Evolutionary conservation across 2,888 invertebrate genomes (phyloP).

Genomic region (Acleris emargana): DNA sequence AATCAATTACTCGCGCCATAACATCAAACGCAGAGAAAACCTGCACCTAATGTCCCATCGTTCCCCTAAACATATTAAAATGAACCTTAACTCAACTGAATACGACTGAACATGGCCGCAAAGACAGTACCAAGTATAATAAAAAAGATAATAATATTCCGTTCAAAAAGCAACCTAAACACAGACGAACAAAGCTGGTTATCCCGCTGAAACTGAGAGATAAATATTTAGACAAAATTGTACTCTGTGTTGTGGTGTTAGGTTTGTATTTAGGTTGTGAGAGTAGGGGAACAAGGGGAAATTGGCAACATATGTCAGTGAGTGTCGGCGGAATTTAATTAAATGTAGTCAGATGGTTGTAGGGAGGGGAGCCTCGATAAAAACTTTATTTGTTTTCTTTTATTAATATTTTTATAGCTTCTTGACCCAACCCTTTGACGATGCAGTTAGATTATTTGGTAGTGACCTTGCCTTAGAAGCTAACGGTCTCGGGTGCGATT

Average conservation of each 20-base stretch:
- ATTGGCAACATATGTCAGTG: constrained; percentile 79
- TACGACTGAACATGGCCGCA: constrained; percentile 3
- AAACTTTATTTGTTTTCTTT: neutral
- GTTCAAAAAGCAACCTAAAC: constrained; percentile 15
- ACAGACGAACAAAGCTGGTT: neutral
- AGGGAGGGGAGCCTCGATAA: constrained; percentile 43
- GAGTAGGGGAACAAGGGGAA: constrained; percentile 39
- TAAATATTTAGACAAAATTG: neutral
- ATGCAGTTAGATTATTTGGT: no score
- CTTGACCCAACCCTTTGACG: neutral
- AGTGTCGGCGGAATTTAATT: constrained; percentile 85
- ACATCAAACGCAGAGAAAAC: constrained; percentile 16
- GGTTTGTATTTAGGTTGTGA: constrained; percentile 8
- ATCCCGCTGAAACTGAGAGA: neutral
- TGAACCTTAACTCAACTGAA: neutral
- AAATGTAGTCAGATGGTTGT: constrained; percentile 73
- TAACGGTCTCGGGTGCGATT: no score
- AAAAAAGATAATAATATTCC: constrained; percentile 11
- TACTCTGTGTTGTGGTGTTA: neutral
- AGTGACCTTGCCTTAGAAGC: no score
- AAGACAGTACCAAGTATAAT: constrained; percentile 1
- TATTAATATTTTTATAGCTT: neutral
- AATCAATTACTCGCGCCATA: constrained; percentile 37
- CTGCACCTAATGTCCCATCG: constrained; percentile 24
- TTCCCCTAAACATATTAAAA: neutral